phyloP scores from a whole-genome alignment of 2,113 vertebrate genomes.

The Tragelaphus buxtoni region DNA sequence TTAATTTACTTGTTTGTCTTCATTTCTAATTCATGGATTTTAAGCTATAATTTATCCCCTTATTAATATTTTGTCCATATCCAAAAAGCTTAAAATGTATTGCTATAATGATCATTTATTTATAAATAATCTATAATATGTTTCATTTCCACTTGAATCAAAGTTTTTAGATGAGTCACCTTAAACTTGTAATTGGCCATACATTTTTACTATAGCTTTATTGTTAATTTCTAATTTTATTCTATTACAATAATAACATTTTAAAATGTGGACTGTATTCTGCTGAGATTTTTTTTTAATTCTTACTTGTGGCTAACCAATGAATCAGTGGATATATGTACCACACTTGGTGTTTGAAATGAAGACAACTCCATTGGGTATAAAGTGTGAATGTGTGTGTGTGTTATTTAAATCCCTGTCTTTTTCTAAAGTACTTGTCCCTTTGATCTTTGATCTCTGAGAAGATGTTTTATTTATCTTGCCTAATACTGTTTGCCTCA shows the following conservation, averaged over 20 bases:
- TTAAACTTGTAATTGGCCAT: not conserved
- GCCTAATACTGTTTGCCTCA: not conserved
- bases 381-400: not conserved
- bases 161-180: not conserved
- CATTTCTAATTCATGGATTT: not conserved
- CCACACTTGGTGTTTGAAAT: not conserved
- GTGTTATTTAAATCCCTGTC: not conserved
- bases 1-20: not conserved
- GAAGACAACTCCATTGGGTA: not conserved
- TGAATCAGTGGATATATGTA: not conserved
- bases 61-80: not conserved
- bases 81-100: not conserved
- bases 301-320: not conserved
- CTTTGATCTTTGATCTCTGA: slow-evolving; percentile 9
- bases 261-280: not conserved
- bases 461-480: slow-evolving; percentile 19
- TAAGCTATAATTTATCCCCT: not conserved
- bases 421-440: not conserved
- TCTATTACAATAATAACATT: not conserved
- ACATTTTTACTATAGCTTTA: not conserved
- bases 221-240: not conserved
- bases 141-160: not conserved
- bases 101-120: not conserved
- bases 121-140: not conserved
- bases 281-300: not conserved